Evolutionary conservation across 2,113 vertebrate genomes (phyloP), one percentile per base, ranked within the genome.

Genomic region (Heptranchias perlo): DNA sequence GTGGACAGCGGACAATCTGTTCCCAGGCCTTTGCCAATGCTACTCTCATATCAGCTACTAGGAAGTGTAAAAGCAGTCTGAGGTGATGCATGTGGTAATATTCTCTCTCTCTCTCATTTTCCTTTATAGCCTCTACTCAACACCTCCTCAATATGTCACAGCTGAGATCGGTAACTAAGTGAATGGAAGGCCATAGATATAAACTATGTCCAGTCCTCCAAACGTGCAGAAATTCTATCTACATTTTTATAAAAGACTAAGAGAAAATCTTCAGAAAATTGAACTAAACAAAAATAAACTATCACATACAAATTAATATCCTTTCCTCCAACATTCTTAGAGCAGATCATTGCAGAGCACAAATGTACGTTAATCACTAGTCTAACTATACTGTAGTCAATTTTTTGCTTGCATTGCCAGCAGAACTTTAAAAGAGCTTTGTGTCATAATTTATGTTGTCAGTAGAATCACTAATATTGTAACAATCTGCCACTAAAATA

Each of bases 61-160:
- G 2, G 78, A 82, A 82, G 39, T 82, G 78, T 21, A 82, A 82
- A 39, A 82, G 39, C 78, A 82, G 78, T 39, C 78, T n/a, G 39
- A 44, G 78, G 39, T 82, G 78, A 82, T 44, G 39, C 78, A 82
- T 23, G 78, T 82, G 78, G 78, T 82, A 47, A 82, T 82, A 47
- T 82, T 39, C 78, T 82, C 78, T 82, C 39, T 47, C 39, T 44
- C 18, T 82, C n/a, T 82, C 78, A 82, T 44, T 82, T 44, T 82
- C 44, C 39, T 82, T 82, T 82, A 82, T 82, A 82, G 78, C 78
- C 16, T 82, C 78, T 47, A 44, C 78, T 82, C 47, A 82, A 82
- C 78, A 82, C 39, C 78, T 82, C 78, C 39, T 82, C 78, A 82
- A 82, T 82, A 82, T 82, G 78, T 82, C 78, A 7, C n/a, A 82